Conservation (phyloP, 2,888 invertebrate species). For the Pyrrhia umbra region DNA sequence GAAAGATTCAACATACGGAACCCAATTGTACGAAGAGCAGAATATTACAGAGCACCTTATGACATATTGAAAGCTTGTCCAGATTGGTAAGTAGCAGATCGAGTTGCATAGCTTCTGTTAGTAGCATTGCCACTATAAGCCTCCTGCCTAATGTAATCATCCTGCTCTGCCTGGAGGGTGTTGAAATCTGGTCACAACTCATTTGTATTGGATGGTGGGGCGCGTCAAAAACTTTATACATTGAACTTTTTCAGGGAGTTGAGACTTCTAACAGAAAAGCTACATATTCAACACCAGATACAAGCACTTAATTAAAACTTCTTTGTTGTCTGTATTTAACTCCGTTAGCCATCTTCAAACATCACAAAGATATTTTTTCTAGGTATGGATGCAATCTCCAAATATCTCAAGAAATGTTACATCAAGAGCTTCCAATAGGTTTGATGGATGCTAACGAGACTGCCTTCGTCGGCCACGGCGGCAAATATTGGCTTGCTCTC, state of each 20-base stretch:
- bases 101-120: too few relatives aligned
- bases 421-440: slow-evolving; percentile 77
- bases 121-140: too few relatives aligned
- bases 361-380: slow-evolving; percentile 4
- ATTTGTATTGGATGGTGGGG: too few relatives aligned
- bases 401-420: slow-evolving; percentile 79
- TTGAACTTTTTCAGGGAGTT: too few relatives aligned
- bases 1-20: slow-evolving; percentile 85
- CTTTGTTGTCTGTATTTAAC: too few relatives aligned
- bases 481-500: slow-evolving; percentile 85
- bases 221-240: too few relatives aligned
- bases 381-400: slow-evolving; percentile 88
- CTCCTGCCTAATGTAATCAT: too few relatives aligned
- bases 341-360: too few relatives aligned
- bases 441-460: slow-evolving; percentile 85
- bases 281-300: too few relatives aligned
- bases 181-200: too few relatives aligned
- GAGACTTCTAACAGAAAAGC: too few relatives aligned
- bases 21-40: slow-evolving; percentile 83
- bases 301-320: neutral
- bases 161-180: too few relatives aligned
- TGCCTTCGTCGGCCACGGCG: slow-evolving; percentile 86
- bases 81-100: slow-evolving; percentile 80
- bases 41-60: slow-evolving; percentile 85
- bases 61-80: slow-evolving; percentile 86